These are phyloP conservation scores for Drosophila jambulina DNA, from an alignment of 1,140 invertebrate species.

Conservation along the genomic window DNA sequence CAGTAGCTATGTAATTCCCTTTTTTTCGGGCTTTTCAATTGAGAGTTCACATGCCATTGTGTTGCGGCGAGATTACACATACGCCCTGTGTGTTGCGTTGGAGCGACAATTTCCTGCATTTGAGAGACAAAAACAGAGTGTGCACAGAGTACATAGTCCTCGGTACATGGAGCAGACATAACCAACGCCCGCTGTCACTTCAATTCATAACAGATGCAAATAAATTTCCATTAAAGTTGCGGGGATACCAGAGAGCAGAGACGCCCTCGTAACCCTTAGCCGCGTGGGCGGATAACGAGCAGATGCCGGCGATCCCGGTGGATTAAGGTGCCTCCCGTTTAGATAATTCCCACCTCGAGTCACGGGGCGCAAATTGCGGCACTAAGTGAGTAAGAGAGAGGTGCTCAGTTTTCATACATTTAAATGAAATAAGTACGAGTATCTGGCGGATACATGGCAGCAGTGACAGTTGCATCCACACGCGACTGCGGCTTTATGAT, in stretches of 20 bases:
- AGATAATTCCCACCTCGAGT: constrained; percentile 67
- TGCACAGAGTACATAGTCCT: constrained; percentile 16
- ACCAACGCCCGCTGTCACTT: constrained; percentile 73
- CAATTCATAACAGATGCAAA: constrained; percentile 80
- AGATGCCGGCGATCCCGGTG: constrained; percentile 45
- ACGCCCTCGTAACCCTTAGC: constrained; percentile 22
- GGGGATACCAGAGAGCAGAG: neutral
- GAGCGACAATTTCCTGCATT: constrained; percentile 52
- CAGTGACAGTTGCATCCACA: constrained; percentile 41
- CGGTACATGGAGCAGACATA: constrained; percentile 17
- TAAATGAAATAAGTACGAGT: constrained; percentile 52
- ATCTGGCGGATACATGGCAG: constrained; percentile 22
- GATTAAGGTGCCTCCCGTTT: constrained; percentile 49
- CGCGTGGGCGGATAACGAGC: constrained; percentile 41
- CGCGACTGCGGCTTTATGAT: constrained; percentile 35
- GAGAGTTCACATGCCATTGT: constrained; percentile 50
- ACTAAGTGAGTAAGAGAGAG: constrained; percentile 47
- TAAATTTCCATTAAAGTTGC: constrained; percentile 78
- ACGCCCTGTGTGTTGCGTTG: constrained; percentile 51
- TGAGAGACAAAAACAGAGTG: constrained; percentile 29
- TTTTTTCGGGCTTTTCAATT: constrained; percentile 48
- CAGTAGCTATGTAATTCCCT: constrained; percentile 11
- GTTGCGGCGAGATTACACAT: constrained; percentile 64
- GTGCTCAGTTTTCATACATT: constrained; percentile 61
- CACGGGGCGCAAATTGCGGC: constrained; percentile 46